Evolutionary conservation across 2,113 vertebrate genomes (phyloP).

Genomic region (rabbit (Oryctolagus cuniculus)): DNA sequence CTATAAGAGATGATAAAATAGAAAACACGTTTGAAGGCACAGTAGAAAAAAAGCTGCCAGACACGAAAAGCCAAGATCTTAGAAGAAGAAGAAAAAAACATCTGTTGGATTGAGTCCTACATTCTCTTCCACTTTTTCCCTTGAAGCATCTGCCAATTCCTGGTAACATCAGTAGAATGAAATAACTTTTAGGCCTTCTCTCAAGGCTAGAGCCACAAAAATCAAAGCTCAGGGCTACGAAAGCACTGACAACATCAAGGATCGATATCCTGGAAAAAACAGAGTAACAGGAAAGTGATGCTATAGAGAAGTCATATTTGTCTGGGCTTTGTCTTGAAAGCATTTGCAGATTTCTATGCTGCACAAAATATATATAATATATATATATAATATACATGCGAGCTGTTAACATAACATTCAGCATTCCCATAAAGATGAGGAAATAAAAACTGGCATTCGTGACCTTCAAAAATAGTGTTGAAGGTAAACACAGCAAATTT

Average conservation of each 20-base stretch:
- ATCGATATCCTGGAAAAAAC: constrained; percentile 5
- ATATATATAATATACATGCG: not conserved
- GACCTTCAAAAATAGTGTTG: not conserved
- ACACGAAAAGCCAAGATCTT: not conserved
- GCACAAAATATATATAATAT: not conserved
- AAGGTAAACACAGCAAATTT: not conserved
- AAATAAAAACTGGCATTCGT: constrained; percentile 17
- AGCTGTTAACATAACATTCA: not conserved
- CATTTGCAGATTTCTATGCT: constrained; percentile 3
- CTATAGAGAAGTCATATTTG: constrained; percentile 1
- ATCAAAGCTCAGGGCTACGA: not conserved
- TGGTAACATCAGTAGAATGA: not conserved
- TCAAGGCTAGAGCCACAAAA: not conserved
- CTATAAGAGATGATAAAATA: constrained; percentile 32
- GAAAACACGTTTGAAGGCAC: not conserved
- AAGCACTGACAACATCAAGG: not conserved
- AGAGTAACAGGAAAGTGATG: not conserved
- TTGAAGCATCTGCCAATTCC: not conserved
- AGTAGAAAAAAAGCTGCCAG: not conserved
- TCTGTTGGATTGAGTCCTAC: not conserved
- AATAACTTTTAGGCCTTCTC: not conserved
- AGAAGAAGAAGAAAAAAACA: not conserved
- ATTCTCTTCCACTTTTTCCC: not conserved
- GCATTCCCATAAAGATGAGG: not conserved
- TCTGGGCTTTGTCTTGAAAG: not conserved